Base-by-base conservation (phyloP, 2,113 vertebrate species). In the Chlorodrepanis virens region DNA sequence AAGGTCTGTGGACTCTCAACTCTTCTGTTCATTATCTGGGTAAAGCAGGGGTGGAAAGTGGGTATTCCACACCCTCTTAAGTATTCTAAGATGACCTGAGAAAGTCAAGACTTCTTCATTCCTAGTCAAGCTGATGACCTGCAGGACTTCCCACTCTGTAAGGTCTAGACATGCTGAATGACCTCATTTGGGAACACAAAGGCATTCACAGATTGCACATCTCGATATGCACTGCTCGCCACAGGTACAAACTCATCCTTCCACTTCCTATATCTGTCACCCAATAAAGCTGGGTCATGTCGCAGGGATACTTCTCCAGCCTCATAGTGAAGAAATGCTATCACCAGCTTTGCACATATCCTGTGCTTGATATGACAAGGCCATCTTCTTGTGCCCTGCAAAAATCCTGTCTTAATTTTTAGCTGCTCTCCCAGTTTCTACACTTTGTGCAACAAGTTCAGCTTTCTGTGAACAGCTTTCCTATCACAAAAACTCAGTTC, bases 211-310 rank as follows among this genome's bases (percentile, higher is more conserved):
- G 25, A 20, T 4, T 53, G 37, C 28, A 27, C 10, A 31, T 14
- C 9, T 57, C 18, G 18, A 29, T 5, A 21, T 16, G 6, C 8
- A 29, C 27, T 65, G 29, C 6, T 74, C 3, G 6, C 21, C 21
- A 52, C 37, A 29, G 18, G 12, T 50, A 23, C 12, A 50, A 80
- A 60, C 13, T 52, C 44, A 47, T 23, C 19, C 24, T 89, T 76
- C 27, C 45, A 11, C 3, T n/a, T 90, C 53, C 28, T 44, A 2
- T 1, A 11, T n/a, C 22, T 20, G 17, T 70, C 28, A 20, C 8
- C 10, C 3, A 12, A 25, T 23, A 35, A 78, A 71, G 28, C 9
- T 47, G 22, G 0, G 1, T 23, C 19, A 16, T 69, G 5, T 33
- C 1, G 1, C 31, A 39, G 24, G 6, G 33, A 54, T 63, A 31